These are phyloP conservation scores for Thaleichthys pacificus DNA, from an alignment of 2,797 vertebrate species.

Conservation along the genomic window DNA sequence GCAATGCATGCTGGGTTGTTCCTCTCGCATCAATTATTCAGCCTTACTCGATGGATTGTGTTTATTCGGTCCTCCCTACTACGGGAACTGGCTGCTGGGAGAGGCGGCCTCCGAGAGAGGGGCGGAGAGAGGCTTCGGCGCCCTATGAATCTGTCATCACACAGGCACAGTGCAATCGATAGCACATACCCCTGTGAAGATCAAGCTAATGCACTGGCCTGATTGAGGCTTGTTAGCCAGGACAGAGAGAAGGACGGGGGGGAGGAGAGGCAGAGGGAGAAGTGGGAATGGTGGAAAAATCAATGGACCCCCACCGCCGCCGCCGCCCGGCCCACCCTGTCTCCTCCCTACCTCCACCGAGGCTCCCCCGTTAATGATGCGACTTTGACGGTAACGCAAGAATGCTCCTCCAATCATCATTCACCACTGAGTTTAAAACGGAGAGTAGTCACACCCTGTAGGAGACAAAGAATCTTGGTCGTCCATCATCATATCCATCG, in stretches of 20 bases:
- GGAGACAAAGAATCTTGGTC: background rate
- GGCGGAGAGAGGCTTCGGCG: conserved; percentile 32
- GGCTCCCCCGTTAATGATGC: conserved; percentile 30
- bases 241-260: conserved; percentile 36
- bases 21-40: conserved; percentile 67
- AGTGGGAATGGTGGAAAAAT: conserved; percentile 52
- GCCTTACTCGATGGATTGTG: conserved; percentile 53
- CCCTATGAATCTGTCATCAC: conserved; percentile 66
- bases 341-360: conserved; percentile 42
- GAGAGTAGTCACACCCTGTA: background rate
- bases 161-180: conserved; percentile 62
- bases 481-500: too few species aligned
- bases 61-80: conserved; percentile 46
- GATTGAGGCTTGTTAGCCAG: conserved; percentile 42
- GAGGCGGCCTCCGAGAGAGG: conserved; percentile 31
- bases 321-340: conserved; percentile 4
- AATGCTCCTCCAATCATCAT: conserved; percentile 17
- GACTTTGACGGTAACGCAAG: conserved; percentile 20
- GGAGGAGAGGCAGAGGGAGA: conserved; percentile 19
- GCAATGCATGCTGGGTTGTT: conserved; percentile 39
- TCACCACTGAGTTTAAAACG: conserved; percentile 13
- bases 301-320: conserved; percentile 34
- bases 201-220: conserved; percentile 62
- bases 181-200: conserved; percentile 49
- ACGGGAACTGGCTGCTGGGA: conserved; percentile 46